Evolutionary conservation across 2,797 vertebrate genomes (phyloP).

Genomic region (Notamacropus eugenii): DNA sequence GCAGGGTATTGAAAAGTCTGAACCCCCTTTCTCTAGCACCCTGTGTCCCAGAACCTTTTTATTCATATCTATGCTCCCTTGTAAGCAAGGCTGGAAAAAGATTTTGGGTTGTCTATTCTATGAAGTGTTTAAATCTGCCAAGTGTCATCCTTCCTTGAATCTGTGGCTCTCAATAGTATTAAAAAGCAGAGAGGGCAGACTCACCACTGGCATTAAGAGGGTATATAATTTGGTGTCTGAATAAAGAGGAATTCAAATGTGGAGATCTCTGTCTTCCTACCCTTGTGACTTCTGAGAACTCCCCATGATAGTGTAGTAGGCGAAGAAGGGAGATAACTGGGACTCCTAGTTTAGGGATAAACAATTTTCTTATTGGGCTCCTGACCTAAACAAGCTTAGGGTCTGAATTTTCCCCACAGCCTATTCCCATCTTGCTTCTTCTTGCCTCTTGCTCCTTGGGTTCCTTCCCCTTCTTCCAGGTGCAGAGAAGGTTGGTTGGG

Average conservation of each 20-base stretch:
- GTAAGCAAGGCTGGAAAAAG: background rate
- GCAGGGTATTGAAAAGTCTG: background rate
- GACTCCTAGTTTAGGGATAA: background rate
- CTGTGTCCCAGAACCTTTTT: background rate
- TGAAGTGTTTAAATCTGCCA: background rate
- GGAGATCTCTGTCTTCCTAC: conserved; percentile 14
- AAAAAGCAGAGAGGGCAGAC: conserved; percentile 16
- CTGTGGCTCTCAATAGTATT: background rate
- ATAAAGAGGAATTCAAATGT: conserved; percentile 2
- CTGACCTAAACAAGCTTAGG: background rate
- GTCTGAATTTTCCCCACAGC: background rate
- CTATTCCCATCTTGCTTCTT: conserved; percentile 27
- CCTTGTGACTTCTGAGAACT: background rate
- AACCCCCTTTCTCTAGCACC: background rate
- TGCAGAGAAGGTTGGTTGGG: conserved; percentile 18
- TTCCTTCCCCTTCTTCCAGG: conserved; percentile 16
- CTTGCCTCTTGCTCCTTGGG: background rate
- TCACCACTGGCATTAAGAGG: background rate
- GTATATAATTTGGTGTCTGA: background rate
- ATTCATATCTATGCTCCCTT: background rate
- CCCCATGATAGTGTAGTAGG: background rate
- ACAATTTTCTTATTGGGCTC: background rate
- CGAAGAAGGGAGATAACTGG: background rate
- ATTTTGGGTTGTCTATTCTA: fast-evolving
- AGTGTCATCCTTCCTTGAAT: background rate